A percentile compares a stretch with the other conserved stretches of the same genome.
These are phyloP conservation scores for Plecotus auritus DNA, from an alignment of 2,113 vertebrate genomes.

Conservation along the genomic window DNA sequence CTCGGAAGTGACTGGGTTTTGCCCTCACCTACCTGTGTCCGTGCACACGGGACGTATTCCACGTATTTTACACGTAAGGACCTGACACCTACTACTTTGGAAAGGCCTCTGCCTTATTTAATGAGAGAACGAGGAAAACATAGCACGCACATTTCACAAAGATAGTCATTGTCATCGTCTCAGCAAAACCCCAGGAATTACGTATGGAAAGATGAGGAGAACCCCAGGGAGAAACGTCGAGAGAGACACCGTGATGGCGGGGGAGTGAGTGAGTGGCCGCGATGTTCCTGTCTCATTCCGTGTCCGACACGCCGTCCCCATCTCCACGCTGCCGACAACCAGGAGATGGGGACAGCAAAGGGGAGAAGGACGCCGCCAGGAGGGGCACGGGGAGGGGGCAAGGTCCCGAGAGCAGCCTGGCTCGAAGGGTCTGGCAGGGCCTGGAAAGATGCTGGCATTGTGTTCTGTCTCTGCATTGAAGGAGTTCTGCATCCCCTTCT, in stretches of 20 bases:
- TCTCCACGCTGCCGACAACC: neutral
- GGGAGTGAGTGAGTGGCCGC: neutral
- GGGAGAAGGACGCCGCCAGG: fast-evolving
- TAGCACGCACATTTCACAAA: neutral
- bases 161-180: neutral
- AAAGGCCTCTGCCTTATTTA: neutral
- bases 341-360: neutral
- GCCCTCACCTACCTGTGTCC: neutral
- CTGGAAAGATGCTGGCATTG: neutral
- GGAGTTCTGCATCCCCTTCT: neutral
- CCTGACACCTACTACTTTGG: neutral
- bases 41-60: no score
- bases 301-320: neutral
- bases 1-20: neutral
- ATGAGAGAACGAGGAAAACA: neutral
- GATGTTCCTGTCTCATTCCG: neutral
- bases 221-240: neutral
- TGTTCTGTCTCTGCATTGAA: neutral
- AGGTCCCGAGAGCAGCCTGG: neutral
- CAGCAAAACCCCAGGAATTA: neutral
- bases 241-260: neutral
- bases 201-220: neutral
- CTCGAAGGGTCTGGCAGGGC: neutral
- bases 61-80: neutral
- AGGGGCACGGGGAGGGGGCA: fast-evolving